Evolutionary conservation across 2,113 vertebrate genomes (phyloP).

Genomic region (Elachura formosa): DNA sequence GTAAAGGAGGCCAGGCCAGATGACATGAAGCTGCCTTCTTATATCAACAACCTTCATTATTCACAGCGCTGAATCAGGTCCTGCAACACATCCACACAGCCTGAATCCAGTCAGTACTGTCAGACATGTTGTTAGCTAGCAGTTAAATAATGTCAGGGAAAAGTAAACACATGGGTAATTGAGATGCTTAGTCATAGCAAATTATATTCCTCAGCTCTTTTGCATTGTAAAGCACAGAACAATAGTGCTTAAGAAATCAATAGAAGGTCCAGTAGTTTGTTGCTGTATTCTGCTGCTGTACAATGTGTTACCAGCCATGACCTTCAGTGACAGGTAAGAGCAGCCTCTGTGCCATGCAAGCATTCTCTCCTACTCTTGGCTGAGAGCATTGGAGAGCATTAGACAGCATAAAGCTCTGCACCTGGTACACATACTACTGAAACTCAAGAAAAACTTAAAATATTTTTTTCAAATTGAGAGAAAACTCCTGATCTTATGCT

Average conservation of each 20-base stretch:
- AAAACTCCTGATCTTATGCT: slow-evolving; percentile 4
- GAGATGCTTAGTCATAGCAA: neutral
- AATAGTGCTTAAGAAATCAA: neutral
- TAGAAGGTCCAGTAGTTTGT: neutral
- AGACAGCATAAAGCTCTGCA: neutral
- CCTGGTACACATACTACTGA: neutral
- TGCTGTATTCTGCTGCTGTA: neutral
- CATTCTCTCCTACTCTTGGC: neutral
- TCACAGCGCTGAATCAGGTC: neutral
- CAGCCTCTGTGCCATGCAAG: neutral
- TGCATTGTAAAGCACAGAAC: neutral
- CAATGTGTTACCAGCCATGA: neutral
- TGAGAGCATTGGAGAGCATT: neutral
- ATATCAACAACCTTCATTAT: neutral
- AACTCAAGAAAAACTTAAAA: neutral
- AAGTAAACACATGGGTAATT: neutral
- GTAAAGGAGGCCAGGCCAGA: neutral
- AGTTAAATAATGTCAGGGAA: neutral
- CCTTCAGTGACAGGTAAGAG: neutral
- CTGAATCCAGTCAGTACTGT: neutral
- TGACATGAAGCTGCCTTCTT: neutral
- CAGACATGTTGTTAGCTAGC: neutral
- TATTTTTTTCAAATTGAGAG: neutral
- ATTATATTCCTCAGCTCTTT: neutral
- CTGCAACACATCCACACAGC: neutral